These are phyloP conservation scores for Accipiter virgatus DNA, from an alignment of 2,113 vertebrate species.

Conservation along the genomic window DNA sequence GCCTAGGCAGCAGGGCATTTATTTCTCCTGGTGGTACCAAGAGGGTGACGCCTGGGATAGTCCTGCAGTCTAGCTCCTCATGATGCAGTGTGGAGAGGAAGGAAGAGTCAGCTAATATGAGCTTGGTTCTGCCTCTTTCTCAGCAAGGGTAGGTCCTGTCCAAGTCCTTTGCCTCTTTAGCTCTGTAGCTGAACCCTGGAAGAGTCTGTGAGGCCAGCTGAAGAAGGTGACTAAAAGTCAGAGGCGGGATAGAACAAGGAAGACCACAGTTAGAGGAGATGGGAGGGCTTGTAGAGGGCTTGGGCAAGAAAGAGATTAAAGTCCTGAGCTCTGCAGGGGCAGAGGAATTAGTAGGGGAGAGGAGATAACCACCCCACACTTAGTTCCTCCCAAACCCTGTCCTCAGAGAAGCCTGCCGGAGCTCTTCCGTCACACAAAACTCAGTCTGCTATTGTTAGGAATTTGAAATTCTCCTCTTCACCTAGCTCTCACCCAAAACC, in stretches of 20 bases:
- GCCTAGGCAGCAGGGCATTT: not conserved
- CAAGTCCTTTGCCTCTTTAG: not conserved
- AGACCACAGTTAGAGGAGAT: not conserved
- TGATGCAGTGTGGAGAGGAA: not conserved
- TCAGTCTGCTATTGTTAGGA: not conserved
- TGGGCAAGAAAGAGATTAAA: not conserved
- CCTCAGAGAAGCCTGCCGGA: not conserved
- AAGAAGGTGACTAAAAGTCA: not conserved
- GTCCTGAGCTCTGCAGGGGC: not conserved
- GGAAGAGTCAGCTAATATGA: not conserved
- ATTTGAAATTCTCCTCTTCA: not conserved
- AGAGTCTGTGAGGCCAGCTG: not conserved
- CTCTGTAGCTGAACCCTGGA: not conserved
- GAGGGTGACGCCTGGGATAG: fast-evolving
- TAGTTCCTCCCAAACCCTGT: not conserved
- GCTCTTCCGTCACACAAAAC: not conserved
- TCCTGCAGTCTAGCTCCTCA: not conserved
- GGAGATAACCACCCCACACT: not conserved
- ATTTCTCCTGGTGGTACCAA: not conserved
- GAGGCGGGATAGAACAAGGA: not conserved
- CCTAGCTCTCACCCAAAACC: not conserved
- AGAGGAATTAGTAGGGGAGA: not conserved
- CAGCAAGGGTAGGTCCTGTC: not conserved
- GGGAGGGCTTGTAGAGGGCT: not conserved
- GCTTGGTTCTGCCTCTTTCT: not conserved